Conservation (phyloP, 2,113 vertebrate genomes). For the Talpa occidentalis region DNA sequence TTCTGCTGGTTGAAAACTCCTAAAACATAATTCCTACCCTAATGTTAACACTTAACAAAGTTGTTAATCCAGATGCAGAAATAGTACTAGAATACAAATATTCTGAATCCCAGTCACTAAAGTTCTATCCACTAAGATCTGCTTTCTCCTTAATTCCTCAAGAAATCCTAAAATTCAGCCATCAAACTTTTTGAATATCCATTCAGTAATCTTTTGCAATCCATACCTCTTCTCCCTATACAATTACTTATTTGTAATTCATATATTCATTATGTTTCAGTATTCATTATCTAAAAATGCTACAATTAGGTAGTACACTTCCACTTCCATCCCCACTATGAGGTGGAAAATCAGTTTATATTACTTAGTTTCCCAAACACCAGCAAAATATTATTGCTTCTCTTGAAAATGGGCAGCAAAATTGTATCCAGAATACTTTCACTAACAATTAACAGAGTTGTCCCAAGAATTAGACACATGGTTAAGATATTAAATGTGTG, state of each 20-base stretch:
- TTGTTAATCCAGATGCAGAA: not conserved
- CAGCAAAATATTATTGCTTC: not conserved
- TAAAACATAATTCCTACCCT: not conserved
- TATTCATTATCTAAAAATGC: not conserved
- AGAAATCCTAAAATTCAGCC: conserved; percentile 2
- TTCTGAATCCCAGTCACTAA: conserved; percentile 28
- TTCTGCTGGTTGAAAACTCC: not conserved
- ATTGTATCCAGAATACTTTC: conserved; percentile 35
- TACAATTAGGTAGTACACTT: not conserved
- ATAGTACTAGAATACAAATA: not conserved
- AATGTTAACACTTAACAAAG: conserved; percentile 31
- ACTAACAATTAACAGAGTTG: conserved; percentile 45
- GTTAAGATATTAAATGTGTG: conserved; percentile 23
- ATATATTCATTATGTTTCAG: not conserved
- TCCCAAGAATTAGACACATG: conserved; percentile 10
- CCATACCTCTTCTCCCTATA: not conserved
- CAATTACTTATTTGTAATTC: not conserved
- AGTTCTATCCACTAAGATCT: conserved; percentile 18
- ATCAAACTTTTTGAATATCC: not conserved
- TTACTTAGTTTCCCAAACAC: not conserved
- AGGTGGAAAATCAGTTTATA: not conserved
- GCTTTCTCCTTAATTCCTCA: not conserved
- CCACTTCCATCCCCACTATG: not conserved
- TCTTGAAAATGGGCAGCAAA: conserved; percentile 35
- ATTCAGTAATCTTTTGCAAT: not conserved